Evolutionary conservation across 2,888 invertebrate genomes (phyloP).

Genomic region (Campoletis raptor): DNA sequence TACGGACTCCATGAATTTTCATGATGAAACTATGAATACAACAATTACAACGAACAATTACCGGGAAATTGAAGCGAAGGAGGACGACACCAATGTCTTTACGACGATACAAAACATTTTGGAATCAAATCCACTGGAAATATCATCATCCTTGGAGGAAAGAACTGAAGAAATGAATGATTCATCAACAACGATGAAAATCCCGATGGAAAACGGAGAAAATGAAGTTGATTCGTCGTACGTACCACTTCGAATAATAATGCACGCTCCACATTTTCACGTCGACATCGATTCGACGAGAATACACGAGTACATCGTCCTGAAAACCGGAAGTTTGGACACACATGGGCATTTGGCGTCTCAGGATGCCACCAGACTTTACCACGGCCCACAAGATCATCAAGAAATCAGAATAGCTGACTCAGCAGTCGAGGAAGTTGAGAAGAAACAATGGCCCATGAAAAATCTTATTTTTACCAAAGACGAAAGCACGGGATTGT

Average conservation of each 20-base stretch:
- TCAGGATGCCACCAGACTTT: slow-evolving; percentile 47
- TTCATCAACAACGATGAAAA: background rate
- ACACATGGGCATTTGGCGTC: slow-evolving; percentile 77
- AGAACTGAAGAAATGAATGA: background rate
- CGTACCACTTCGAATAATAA: slow-evolving; percentile 79
- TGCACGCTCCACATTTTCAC: slow-evolving; percentile 81
- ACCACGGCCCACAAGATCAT: slow-evolving; percentile 56
- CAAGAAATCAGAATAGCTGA: slow-evolving; percentile 22
- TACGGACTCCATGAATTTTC: background rate
- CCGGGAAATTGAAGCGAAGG: background rate
- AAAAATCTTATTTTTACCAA: slow-evolving; percentile 69
- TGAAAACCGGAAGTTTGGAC: slow-evolving; percentile 74
- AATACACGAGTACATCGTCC: slow-evolving; percentile 78
- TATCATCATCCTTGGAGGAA: background rate
- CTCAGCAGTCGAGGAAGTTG: slow-evolving; percentile 22
- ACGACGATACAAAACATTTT: background rate
- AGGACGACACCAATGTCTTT: background rate
- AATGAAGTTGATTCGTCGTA: slow-evolving; percentile 20
- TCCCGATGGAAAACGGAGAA: background rate
- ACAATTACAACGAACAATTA: slow-evolving; percentile 3
- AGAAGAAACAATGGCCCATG: slow-evolving; percentile 57
- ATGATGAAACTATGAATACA: background rate
- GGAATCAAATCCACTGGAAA: background rate
- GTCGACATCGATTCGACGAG: slow-evolving; percentile 70
- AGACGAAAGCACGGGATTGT: slow-evolving; percentile 80